Evolutionary conservation across 2,888 invertebrate species (phyloP), one percentile per base, ranked within the genome.

Genomic region (Keiferia lycopersicella): DNA sequence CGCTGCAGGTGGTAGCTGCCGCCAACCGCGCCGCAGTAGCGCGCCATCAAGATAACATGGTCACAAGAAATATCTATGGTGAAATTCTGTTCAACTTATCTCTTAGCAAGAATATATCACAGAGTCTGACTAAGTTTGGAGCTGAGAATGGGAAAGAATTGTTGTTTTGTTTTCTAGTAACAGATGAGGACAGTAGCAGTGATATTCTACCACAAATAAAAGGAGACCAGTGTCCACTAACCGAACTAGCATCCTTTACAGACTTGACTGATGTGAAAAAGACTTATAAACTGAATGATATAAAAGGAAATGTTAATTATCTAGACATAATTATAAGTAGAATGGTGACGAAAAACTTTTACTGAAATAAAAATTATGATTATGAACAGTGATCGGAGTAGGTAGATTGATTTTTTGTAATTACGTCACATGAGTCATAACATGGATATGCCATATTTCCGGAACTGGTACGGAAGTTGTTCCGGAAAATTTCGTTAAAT

Each of bases 81-180:
- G 96, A 96, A 83, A 91, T 95, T 59, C 76, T 96, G 18, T 96
- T 92, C 76, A 94, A 94, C 79, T 84, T 96, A 65, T 95, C 95
- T 0, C 81, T 93, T 0, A 93, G 95, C 0, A 95, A 93, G 75
- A 95, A 95, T 72, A 96, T 96, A 68, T 92, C 94, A 3, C 93
- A 94, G 69, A 95, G 96, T 67, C 84, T 96, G 60, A 86, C 80
- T 61, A 94, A 90, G 66, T 96, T 95, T 83, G 95, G 95, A 0
- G 91, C 94, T 64, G 85, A 86, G 53, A 81, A 79, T 48, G 84
- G 82, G 20, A 65, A 69, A 4, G 79, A 78, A 16, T 45, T 90
- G 16, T 69, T 91, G 26, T 68, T 90, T 38, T 88, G 90, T 70
- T 87, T 90, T 64, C 65, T 90, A 22, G 67, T 76, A 1, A 78